Evolutionary conservation across 2,888 invertebrate genomes (phyloP), one percentile per base, ranked within the genome.

Genomic region (Ferrisia virgata): DNA sequence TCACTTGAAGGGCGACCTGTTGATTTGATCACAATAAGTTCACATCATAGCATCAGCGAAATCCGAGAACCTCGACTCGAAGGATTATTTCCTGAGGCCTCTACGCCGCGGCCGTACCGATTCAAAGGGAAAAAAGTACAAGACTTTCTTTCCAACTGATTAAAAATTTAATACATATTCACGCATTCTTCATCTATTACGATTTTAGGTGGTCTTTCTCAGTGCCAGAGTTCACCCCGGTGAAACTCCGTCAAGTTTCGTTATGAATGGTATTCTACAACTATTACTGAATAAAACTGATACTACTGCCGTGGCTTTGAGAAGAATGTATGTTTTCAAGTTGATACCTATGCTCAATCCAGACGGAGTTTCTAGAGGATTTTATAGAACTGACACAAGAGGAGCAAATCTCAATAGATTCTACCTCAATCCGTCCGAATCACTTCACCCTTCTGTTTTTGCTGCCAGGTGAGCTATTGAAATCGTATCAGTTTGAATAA

Each of bases 151-250:
- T 47, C 5, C 18, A 6, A 47, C 6, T 0, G 13, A n/a, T 79
- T 28, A 0, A 79, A 28, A 18, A 40, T n/a, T 13, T 9, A 15
- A 28, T 18, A 11, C n/a, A 13, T 72, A 43, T 13, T 9, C 13
- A n/a, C n/a, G n/a, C 8, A 18, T 22, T 69, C 2, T 13, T 39
- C 22, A 47, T 33, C 31, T 6, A 33, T 8, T 15, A 6, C 22
- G 31, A 64, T 39, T 87, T 43, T 88, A 94, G 94, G 92, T 96
- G 6, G 93, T 95, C 87, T 94, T 96, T 88, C 90, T 97, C 87
- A 96, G 95, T 85, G 96, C 96, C 4, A 91, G 97, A 85, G 96
- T 97, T 81, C 97, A 97, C 89, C 96, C 96, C 15, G 96, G 96
- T 1, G 97, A 97, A 89, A 96, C 96, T 0, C 96, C 96, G 0